Evolutionary conservation across 2,888 invertebrate species (phyloP), one percentile per base, ranked within the genome.

Genomic region (Dilophus febrilis): DNA sequence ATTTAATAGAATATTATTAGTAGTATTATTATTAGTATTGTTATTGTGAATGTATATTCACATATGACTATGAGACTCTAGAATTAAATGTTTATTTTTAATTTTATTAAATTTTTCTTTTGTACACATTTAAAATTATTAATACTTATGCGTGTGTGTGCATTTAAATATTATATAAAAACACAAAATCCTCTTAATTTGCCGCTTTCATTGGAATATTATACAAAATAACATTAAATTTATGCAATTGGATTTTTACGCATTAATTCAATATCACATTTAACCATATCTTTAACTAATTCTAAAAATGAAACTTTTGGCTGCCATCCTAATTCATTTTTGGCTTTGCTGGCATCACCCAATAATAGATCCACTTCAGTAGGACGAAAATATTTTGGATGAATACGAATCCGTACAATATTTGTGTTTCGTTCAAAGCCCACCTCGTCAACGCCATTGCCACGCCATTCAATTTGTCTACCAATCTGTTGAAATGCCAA

Each of bases 261-360:
- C 95, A 97, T 97, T 41, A 97, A 67, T 49, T 71, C 75, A 29
- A 97, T 70, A 63, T 97, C 97, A 0, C 87, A 74, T 26, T 76
- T 73, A 70, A 97, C 80, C 97, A 97, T 97, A 55, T 95, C 95
- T 51, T 77, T 75, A 3, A 97, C 92, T 34, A 98, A 70, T 55
- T 81, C 75, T 53, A 74, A 61, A 56, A 80, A 94, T 35, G 77
- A 68, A 22, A 88, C 81, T 47, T 80, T 82, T 1, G 90, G 86
- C 33, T 67, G 59, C 98, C 98, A 98, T 31, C 85, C 83, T 33
- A 98, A 71, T 51, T 80, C 75, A 40, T 72, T 65, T 51, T 74
- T 79, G 0, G 97, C 97, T 66, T 97, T 97, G 1, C 79, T 73
- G 2, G 95, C 75, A 63, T 97, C 92, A n/a, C 98, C 97, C 44